Evolutionary conservation across 2,113 vertebrate species (phyloP), one percentile per base, ranked within the genome.

Genomic region (Carassius auratus): DNA sequence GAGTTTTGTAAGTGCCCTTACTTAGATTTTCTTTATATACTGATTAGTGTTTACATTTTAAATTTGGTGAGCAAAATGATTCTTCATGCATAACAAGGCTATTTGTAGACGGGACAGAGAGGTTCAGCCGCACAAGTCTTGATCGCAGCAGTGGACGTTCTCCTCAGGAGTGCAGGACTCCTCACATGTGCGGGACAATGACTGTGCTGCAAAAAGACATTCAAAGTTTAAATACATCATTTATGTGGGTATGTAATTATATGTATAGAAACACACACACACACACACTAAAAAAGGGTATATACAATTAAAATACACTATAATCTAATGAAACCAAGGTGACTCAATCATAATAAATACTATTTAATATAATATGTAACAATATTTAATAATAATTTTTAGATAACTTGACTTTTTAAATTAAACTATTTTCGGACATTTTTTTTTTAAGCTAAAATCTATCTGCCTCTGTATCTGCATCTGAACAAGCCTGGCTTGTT

Each of bases 101-200:
- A 0, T 76, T 17, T 19, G 8, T 5, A 5, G n/a, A 30, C 48
- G 17, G n/a, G 30, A 36, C 15, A 1, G 8, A 21, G 26, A n/a
- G 1, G 33, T 45, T 81, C 42, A 81, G 6, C 79, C 79, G 6
- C 79, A 81, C 3, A 81, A 68, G 62, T 81, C 79, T 0, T 48
- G 14, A 33, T 36, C 13, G 23, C 79, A 81, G 79, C 62, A 81
- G 62, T 48, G 3, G 62, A 81, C 10, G 14, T 81, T 68, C 1
- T 64, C 62, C 0, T 2, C 42, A 12, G 62, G 42, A 21, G 45
- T 68, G 42, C 79, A 81, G 62, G 5, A 50, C 15, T 68, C 79
- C 79, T 81, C 62, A 68, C 79, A 69, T 19, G 79, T 81, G 17
- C 45, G 79, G 9, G 61, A 50, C 79, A 81, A 19, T 21, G 3